Percentiles rank a stretch among this genome's conserved stretches.
phyloP scores from a whole-genome alignment of 2,113 vertebrate species.

The Rafetus swinhoei region DNA sequence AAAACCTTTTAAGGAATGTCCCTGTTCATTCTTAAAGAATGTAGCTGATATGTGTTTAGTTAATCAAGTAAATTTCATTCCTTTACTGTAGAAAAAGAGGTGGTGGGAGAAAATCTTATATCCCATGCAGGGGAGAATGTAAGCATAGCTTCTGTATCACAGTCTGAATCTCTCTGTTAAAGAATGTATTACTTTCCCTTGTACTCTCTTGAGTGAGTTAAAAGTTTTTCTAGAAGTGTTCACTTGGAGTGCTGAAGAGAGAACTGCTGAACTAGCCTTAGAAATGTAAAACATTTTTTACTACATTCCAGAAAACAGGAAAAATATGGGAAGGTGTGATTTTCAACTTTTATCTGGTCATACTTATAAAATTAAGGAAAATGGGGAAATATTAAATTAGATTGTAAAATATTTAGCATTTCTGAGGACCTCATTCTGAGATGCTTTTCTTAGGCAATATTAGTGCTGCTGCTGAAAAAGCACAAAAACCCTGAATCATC shows the following conservation, averaged over 20 bases:
- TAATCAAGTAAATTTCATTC: conserved; percentile 26
- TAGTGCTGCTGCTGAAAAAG: conserved; percentile 7
- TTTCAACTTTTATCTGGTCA: not conserved
- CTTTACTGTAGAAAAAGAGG: conserved; percentile 12
- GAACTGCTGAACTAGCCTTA: not conserved
- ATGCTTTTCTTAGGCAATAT: not conserved
- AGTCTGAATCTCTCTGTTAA: conserved; percentile 1
- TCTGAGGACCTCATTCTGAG: not conserved
- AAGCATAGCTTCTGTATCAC: not conserved
- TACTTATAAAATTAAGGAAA: conserved; percentile 7
- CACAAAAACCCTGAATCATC: not conserved
- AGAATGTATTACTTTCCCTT: not conserved
- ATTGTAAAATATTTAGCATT: not conserved
- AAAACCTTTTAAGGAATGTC: conserved; percentile 5
- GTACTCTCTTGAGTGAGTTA: not conserved
- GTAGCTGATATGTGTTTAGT: not conserved
- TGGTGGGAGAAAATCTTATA: not conserved
- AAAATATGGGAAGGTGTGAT: not conserved
- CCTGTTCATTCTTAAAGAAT: conserved; percentile 28
- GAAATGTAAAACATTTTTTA: not conserved
- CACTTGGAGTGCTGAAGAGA: not conserved
- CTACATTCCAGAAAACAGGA: not conserved
- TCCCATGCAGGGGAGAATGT: not conserved
- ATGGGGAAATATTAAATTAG: not conserved
- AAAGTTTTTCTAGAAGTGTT: not conserved